These are phyloP conservation scores for Ptiloglossa arizonensis DNA, from an alignment of 1,140 invertebrate genomes.

Conservation along the genomic window DNA sequence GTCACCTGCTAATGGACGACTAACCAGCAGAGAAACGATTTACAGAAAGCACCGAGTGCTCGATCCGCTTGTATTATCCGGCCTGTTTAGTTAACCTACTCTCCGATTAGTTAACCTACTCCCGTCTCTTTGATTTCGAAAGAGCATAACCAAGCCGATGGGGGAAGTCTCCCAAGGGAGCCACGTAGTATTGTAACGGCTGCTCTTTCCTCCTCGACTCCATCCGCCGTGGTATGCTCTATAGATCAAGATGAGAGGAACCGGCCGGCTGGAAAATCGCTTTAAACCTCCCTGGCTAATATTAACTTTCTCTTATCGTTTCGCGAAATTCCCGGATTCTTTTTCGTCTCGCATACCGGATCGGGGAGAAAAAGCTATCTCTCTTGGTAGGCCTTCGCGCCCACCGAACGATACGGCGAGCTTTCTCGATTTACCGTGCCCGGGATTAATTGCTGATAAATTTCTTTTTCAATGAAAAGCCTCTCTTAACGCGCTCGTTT, in stretches of 20 bases:
- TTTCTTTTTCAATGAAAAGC: slow-evolving; percentile 16
- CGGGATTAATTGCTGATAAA: slow-evolving; percentile 15
- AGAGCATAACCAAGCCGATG: slow-evolving; percentile 49
- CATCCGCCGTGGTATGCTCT: slow-evolving; percentile 8
- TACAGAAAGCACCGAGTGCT: neutral
- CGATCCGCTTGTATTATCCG: neutral
- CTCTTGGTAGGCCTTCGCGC: slow-evolving; percentile 3
- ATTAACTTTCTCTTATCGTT: slow-evolving; percentile 72
- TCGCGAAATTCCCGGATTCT: slow-evolving; percentile 64
- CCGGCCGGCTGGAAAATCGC: slow-evolving; percentile 70
- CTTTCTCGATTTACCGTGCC: neutral
- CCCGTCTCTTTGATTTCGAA: slow-evolving; percentile 47
- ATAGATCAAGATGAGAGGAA: slow-evolving; percentile 65
- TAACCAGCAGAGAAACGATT: neutral
- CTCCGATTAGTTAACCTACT: slow-evolving; percentile 52
- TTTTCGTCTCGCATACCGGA: slow-evolving; percentile 38
- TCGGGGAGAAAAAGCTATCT: slow-evolving; percentile 37
- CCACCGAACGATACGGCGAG: neutral
- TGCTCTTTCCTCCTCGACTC: slow-evolving; percentile 31
- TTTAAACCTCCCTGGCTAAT: slow-evolving; percentile 73
- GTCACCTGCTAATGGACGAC: too few relatives aligned
- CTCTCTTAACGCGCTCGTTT: neutral
- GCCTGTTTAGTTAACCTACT: slow-evolving; percentile 46
- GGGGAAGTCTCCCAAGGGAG: slow-evolving; percentile 34
- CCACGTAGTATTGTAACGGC: slow-evolving; percentile 35